phyloP scores from a whole-genome alignment of 1,140 invertebrate species.

The Drosophila kikkawai region DNA sequence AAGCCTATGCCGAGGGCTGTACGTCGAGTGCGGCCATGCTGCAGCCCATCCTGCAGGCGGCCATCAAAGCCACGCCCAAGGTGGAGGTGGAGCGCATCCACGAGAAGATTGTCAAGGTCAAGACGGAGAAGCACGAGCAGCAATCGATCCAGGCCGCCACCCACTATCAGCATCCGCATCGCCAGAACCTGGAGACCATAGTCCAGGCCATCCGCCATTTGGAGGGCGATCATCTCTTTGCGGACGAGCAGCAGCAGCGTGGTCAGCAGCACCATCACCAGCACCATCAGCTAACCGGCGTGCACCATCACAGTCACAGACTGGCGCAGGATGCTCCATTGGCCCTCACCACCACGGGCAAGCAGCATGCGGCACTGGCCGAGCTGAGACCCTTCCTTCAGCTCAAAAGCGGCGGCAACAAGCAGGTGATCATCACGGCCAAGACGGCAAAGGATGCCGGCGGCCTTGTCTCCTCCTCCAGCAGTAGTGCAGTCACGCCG shows the following conservation, averaged over 20 bases:
- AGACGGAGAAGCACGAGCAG: constrained; percentile 77
- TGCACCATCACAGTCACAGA: constrained; percentile 46
- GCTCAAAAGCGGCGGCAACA: constrained; percentile 85
- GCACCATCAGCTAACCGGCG: constrained; percentile 59
- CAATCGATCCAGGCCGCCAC: constrained; percentile 42
- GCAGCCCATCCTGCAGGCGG: constrained; percentile 91
- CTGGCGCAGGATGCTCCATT: constrained; percentile 89
- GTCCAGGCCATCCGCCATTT: constrained; percentile 98
- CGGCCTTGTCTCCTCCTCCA: constrained; percentile 29
- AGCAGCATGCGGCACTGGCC: constrained; percentile 86
- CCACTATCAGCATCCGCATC: constrained; percentile 88
- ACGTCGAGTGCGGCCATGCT: constrained; percentile 84
- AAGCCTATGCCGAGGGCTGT: constrained; percentile 82
- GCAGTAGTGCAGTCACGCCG: constrained; percentile 56
- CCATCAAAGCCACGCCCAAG: constrained; percentile 94
- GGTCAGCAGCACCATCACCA: constrained; percentile 75
- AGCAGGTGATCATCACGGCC: constrained; percentile 75
- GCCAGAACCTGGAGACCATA: constrained; percentile 98
- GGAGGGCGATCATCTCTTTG: constrained; percentile 96
- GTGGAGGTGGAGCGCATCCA: constrained; percentile 90
- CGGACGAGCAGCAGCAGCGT: constrained; percentile 87
- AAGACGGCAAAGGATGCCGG: constrained; percentile 61
- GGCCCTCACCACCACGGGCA: constrained; percentile 89
- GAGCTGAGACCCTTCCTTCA: constrained; percentile 89
- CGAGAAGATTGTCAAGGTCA: constrained; percentile 79